These are phyloP conservation scores for Stomatorhinus ivindoensis DNA, from an alignment of 2,113 vertebrate genomes.

Conservation along the genomic window DNA sequence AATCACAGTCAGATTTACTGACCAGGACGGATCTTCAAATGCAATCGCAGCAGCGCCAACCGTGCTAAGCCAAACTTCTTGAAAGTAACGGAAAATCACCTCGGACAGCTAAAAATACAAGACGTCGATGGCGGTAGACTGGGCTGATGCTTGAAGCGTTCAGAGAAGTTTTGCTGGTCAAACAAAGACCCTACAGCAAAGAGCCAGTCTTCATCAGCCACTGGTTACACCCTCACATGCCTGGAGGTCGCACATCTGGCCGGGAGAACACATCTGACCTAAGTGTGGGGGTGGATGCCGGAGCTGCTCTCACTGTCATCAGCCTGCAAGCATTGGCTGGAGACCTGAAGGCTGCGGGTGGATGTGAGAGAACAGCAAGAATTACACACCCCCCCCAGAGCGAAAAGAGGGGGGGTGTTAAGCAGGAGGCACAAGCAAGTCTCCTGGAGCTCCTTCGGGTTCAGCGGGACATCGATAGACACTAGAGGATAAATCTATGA, in stretches of 20 bases:
- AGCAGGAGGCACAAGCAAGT: background rate
- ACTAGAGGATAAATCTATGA: background rate
- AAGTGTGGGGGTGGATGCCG: background rate
- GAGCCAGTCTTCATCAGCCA: background rate
- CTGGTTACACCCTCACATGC: background rate
- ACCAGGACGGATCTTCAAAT: background rate
- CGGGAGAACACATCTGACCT: background rate
- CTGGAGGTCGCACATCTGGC: background rate
- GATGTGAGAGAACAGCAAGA: background rate
- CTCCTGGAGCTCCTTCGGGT: background rate
- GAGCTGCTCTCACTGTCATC: background rate
- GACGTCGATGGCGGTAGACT: background rate
- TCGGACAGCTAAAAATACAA: background rate
- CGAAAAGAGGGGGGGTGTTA: background rate
- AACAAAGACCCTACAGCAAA: background rate
- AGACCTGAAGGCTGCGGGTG: background rate
- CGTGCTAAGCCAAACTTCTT: conserved; percentile 22
- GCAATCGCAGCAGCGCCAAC: background rate
- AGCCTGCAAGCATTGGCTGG: background rate
- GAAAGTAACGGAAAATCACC: background rate
- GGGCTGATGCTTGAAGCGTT: background rate
- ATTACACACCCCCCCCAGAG: background rate
- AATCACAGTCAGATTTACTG: background rate
- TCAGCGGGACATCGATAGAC: background rate
- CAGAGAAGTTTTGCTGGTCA: background rate